Conservation (phyloP, 2,888 invertebrate genomes). For the Andrena bucephala region DNA sequence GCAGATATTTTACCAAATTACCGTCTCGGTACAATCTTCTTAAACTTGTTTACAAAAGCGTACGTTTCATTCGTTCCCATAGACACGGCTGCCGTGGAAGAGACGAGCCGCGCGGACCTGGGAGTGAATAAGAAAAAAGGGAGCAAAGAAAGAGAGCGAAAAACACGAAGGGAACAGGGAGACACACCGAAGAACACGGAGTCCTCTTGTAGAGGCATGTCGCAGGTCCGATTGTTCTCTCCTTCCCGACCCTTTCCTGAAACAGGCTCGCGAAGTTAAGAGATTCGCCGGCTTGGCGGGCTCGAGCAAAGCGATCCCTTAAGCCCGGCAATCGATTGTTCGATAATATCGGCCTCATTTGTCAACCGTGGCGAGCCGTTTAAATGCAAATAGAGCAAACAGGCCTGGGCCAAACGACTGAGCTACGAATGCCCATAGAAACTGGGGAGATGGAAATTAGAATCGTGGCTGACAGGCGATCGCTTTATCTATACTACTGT, state of each 20-base stretch:
- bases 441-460: slow-evolving; percentile 39
- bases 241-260: slow-evolving; percentile 62
- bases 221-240: slow-evolving; percentile 75
- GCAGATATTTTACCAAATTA: background rate
- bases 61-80: slow-evolving; percentile 61
- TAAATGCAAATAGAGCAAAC: slow-evolving; percentile 80
- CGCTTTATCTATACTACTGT: slow-evolving; percentile 41
- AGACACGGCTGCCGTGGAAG: slow-evolving; percentile 47
- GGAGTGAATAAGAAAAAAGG: slow-evolving; percentile 30
- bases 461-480: slow-evolving; percentile 53
- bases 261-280: slow-evolving; percentile 72
- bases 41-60: slow-evolving; percentile 10
- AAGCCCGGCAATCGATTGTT: slow-evolving; percentile 78
- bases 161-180: slow-evolving; percentile 46
- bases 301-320: slow-evolving; percentile 71
- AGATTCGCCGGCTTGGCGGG: slow-evolving; percentile 73
- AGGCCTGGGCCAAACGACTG: slow-evolving; percentile 38
- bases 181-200: slow-evolving; percentile 69
- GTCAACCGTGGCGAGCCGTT: slow-evolving; percentile 78
- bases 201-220: slow-evolving; percentile 72
- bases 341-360: slow-evolving; percentile 82
- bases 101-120: slow-evolving; percentile 61
- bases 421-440: slow-evolving; percentile 21
- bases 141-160: slow-evolving; percentile 40
- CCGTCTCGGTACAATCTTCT: background rate